These are phyloP conservation scores for Apodemus agrarius DNA, from an alignment of 2,797 vertebrate species.

Conservation along the genomic window DNA sequence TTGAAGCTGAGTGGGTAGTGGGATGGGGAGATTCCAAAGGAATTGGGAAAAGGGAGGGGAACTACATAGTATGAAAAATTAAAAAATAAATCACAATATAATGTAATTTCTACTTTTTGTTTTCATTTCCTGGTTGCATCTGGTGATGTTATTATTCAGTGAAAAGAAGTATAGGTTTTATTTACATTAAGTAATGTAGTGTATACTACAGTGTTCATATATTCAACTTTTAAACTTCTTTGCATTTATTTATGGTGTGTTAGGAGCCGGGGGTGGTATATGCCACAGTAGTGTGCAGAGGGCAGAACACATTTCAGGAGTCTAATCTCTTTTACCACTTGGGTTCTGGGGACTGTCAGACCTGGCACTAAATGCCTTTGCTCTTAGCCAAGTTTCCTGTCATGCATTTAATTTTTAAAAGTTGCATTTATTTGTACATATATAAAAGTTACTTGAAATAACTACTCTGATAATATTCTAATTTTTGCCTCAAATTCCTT, in stretches of 20 bases:
- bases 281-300: not conserved
- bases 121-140: conserved; percentile 59
- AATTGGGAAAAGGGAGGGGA: not conserved
- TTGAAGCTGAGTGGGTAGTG: not conserved
- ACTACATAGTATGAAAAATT: not conserved
- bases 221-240: not conserved
- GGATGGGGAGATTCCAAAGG: not conserved
- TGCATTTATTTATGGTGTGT: not conserved
- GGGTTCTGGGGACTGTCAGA: not conserved
- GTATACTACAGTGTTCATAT: not conserved
- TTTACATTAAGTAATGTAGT: conserved; percentile 5
- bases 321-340: not conserved
- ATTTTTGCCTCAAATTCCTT: conserved; percentile 24
- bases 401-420: not conserved
- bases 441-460: conserved; percentile 34
- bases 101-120: conserved; percentile 38
- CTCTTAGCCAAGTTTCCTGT: not conserved
- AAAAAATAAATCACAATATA: conserved; percentile 31
- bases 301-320: not conserved
- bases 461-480: not conserved
- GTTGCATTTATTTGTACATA: conserved; percentile 21
- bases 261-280: not conserved
- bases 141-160: conserved; percentile 24
- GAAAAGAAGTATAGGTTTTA: conserved; percentile 41
- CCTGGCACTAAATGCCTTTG: not conserved